A percentile compares a stretch with the other conserved stretches of the same genome.
These are phyloP conservation scores for Scomber japonicus DNA, from an alignment of 2,113 vertebrate species.

Conservation along the genomic window DNA sequence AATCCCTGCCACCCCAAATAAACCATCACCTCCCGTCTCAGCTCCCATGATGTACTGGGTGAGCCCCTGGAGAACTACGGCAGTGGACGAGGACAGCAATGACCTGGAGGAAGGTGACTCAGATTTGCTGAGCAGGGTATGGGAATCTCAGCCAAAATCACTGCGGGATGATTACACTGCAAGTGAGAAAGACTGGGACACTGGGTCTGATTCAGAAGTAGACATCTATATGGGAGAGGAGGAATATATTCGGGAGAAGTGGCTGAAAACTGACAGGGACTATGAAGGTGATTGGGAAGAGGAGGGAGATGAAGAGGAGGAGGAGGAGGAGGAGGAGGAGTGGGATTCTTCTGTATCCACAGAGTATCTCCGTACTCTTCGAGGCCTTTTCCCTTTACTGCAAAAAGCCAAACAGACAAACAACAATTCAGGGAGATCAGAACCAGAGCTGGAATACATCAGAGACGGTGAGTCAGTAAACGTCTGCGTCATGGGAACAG, in stretches of 20 bases:
- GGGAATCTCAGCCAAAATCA: conserved; percentile 47
- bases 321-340: conserved; percentile 57
- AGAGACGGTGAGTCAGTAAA: conserved; percentile 65
- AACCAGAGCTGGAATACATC: conserved; percentile 69
- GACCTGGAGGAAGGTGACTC: conserved; percentile 47
- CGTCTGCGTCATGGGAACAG: not conserved
- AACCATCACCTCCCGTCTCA: conserved; percentile 27
- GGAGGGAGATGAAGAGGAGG: conserved; percentile 44
- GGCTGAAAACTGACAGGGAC: conserved; percentile 56
- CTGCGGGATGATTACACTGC: conserved; percentile 40
- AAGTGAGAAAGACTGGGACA: conserved; percentile 44
- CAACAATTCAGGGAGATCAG: conserved; percentile 74
- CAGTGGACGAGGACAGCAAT: conserved; percentile 70
- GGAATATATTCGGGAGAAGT: conserved; percentile 35
- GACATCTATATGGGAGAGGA: conserved; percentile 80
- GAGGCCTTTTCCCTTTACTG: conserved; percentile 68
- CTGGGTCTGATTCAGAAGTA: conserved; percentile 58
- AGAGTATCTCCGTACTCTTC: conserved; percentile 76
- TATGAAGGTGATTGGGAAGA: conserved; percentile 77
- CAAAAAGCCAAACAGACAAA: conserved; percentile 67
- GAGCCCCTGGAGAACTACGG: conserved; percentile 80
- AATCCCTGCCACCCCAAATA: not conserved
- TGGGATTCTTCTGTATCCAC: conserved; percentile 67
- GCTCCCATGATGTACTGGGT: conserved; percentile 73
- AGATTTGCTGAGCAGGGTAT: not conserved